Evolutionary conservation across 2,888 invertebrate genomes (phyloP).

Genomic region (Drosophila niveifrons): DNA sequence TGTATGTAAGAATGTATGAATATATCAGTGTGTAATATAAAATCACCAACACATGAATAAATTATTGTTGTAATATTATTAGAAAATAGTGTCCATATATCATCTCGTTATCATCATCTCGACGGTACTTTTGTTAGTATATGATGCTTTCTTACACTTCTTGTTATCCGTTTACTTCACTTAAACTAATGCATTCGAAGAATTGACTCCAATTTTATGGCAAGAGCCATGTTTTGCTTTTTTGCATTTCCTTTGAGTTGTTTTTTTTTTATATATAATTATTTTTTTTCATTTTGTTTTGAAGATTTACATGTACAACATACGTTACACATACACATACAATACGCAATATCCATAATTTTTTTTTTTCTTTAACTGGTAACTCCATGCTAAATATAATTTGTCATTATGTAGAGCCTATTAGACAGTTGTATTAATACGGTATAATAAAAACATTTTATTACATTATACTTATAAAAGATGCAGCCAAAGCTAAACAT

Average conservation of each 20-base stretch:
- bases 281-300: constrained; percentile 21
- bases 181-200: constrained; percentile 73
- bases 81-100: constrained; percentile 80
- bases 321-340: constrained; percentile 78
- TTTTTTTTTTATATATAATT: constrained; percentile 6
- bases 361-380: constrained; percentile 76
- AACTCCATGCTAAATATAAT: constrained; percentile 76
- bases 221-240: constrained; percentile 68
- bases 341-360: constrained; percentile 78
- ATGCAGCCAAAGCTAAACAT: constrained; percentile 53
- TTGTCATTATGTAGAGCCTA: constrained; percentile 39
- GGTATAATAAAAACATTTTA: constrained; percentile 50
- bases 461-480: constrained; percentile 69
- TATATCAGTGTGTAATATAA: constrained; percentile 64
- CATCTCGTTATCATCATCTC: constrained; percentile 25
- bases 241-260: constrained; percentile 13
- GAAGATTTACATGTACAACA: constrained; percentile 68
- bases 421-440: constrained; percentile 48
- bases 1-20: constrained; percentile 21
- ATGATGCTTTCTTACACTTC: constrained; percentile 32
- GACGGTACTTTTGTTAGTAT: constrained; percentile 36
- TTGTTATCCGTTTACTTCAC: constrained; percentile 38
- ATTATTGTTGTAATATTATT: constrained; percentile 80
- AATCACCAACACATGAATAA: constrained; percentile 77
- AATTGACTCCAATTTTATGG: constrained; percentile 79